These are phyloP conservation scores for Sarcophaga rosellei DNA, from an alignment of 2,888 invertebrate genomes.

Conservation along the genomic window DNA sequence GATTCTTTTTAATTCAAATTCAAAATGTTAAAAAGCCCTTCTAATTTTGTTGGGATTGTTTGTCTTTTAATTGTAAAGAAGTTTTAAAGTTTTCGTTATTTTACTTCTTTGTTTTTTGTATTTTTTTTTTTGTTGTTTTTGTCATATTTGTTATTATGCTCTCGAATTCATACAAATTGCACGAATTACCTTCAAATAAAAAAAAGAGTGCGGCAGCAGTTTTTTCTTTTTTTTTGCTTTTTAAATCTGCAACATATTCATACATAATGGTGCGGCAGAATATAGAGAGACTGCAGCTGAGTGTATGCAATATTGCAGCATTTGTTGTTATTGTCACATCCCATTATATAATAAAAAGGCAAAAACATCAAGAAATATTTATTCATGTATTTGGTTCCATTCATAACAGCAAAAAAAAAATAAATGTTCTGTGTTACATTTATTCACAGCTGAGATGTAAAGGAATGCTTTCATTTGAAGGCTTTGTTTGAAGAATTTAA, in stretches of 20 bases:
- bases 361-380: slow-evolving; percentile 50
- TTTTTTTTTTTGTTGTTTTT: slow-evolving; percentile 26
- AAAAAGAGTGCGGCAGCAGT: slow-evolving; percentile 58
- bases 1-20: slow-evolving; percentile 24
- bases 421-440: slow-evolving; percentile 50
- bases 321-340: slow-evolving; percentile 63
- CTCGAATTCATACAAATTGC: slow-evolving; percentile 62
- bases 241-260: slow-evolving; percentile 24
- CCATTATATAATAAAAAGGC: slow-evolving; percentile 56
- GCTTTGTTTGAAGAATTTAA: no score
- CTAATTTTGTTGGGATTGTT: slow-evolving; percentile 48
- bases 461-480: slow-evolving; percentile 1
- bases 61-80: background rate
- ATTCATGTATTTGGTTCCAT: slow-evolving; percentile 58
- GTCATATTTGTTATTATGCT: slow-evolving; percentile 39
- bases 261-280: background rate
- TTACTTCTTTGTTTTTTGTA: slow-evolving; percentile 2
- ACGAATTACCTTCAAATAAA: slow-evolving; percentile 66
- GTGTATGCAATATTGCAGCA: slow-evolving; percentile 30
- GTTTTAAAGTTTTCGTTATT: slow-evolving; percentile 5
- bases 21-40: slow-evolving; percentile 67
- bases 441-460: slow-evolving; percentile 3
- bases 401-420: background rate
- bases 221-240: slow-evolving; percentile 10
- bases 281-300: slow-evolving; percentile 41